Percentiles rank a stretch among this genome's conserved stretches.
These are phyloP conservation scores for Chrosomus eos DNA, from an alignment of 2,797 vertebrate species.

Conservation along the genomic window DNA sequence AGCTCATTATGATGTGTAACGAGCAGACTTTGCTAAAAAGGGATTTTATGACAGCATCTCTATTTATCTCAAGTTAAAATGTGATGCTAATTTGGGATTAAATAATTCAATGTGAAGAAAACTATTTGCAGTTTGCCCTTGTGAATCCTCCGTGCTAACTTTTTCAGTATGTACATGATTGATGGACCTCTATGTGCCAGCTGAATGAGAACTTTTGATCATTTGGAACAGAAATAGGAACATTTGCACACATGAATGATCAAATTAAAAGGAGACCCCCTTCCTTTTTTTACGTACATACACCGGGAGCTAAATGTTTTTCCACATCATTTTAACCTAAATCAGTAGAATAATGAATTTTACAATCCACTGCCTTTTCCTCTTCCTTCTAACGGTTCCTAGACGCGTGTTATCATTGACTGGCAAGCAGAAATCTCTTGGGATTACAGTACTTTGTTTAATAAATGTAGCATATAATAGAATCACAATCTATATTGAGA, in stretches of 20 bases:
- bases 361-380: conserved; percentile 47
- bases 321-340: conserved; percentile 63
- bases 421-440: conserved; percentile 27
- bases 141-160: conserved; percentile 67
- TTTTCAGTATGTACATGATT: conserved; percentile 45
- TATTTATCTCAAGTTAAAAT: conserved; percentile 17
- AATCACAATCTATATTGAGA: conserved; percentile 27
- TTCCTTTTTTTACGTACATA: conserved; percentile 57
- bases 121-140: conserved; percentile 58
- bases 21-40: conserved; percentile 3
- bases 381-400: conserved; percentile 26
- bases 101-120: conserved; percentile 67
- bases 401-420: conserved; percentile 18
- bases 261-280: conserved; percentile 68
- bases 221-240: conserved; percentile 70
- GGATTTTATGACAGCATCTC: conserved; percentile 5
- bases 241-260: conserved; percentile 71
- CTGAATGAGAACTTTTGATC: conserved; percentile 65
- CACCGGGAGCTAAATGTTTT: conserved; percentile 62
- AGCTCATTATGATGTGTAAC: conserved; percentile 8
- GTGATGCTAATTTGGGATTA: conserved; percentile 27
- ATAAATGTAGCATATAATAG: conserved; percentile 34
- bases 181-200: conserved; percentile 62
- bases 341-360: conserved; percentile 58
- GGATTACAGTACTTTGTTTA: conserved; percentile 19